These are phyloP conservation scores for Sprattus sprattus DNA, from an alignment of 2,113 vertebrate genomes.

Conservation along the genomic window DNA sequence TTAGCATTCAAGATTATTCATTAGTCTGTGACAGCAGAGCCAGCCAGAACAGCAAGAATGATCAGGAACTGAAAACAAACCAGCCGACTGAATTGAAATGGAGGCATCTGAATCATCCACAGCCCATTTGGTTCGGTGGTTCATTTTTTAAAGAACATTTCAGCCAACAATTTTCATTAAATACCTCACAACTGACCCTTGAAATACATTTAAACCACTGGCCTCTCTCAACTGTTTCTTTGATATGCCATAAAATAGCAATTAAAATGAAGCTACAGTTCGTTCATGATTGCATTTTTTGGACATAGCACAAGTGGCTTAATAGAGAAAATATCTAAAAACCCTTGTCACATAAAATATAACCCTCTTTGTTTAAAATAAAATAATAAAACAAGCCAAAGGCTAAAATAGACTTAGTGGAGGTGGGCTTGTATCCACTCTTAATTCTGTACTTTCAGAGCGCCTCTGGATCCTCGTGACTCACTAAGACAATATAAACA, in stretches of 20 bases:
- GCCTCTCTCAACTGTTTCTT: background rate
- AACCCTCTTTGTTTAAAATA: background rate
- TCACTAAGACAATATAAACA: conserved; percentile 59
- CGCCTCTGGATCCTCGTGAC: conserved; percentile 46
- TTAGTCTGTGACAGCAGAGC: background rate
- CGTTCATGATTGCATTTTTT: background rate
- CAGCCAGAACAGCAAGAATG: conserved; percentile 14
- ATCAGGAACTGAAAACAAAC: conserved; percentile 18
- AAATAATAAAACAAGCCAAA: background rate
- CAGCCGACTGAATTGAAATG: conserved; percentile 5
- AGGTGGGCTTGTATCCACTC: background rate
- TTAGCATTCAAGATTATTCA: conserved; percentile 2
- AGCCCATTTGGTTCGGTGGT: background rate
- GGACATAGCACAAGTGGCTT: background rate
- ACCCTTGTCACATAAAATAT: background rate
- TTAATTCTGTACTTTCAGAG: conserved; percentile 23
- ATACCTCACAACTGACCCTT: conserved; percentile 2
- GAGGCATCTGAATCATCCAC: background rate
- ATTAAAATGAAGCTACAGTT: background rate
- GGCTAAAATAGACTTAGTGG: background rate
- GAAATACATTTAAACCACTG: conserved; percentile 2
- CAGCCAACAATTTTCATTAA: background rate
- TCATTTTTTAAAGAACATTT: background rate
- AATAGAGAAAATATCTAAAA: background rate
- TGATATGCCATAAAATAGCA: background rate